These are phyloP conservation scores for Melospiza georgiana DNA, from an alignment of 2,113 vertebrate genomes.

Conservation along the genomic window DNA sequence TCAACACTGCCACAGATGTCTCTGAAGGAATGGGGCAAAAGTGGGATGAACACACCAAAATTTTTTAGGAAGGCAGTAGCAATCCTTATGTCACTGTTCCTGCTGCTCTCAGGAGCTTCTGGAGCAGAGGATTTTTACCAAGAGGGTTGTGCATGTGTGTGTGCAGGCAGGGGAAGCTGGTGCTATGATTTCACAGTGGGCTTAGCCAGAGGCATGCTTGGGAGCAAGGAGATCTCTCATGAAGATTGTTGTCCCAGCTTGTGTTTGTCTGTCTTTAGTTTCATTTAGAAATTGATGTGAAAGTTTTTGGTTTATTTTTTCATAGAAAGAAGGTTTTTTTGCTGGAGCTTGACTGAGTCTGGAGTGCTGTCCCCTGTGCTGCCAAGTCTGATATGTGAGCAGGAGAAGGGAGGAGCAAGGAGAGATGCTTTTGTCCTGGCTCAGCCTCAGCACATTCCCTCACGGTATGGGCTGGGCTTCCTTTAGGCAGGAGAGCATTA, in stretches of 20 bases:
- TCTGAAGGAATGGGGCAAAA: not conserved
- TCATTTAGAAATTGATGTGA: not conserved
- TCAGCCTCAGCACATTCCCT: slow-evolving; percentile 37
- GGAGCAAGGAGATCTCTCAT: not conserved
- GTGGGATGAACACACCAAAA: not conserved
- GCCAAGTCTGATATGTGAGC: slow-evolving; percentile 20
- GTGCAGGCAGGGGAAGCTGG: not conserved
- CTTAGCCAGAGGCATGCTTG: not conserved
- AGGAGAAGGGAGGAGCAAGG: slow-evolving; percentile 27
- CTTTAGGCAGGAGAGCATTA: not conserved
- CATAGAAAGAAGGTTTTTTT: not conserved
- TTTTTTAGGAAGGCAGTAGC: not conserved
- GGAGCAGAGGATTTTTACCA: not conserved
- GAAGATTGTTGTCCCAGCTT: not conserved
- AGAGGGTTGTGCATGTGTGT: not conserved
- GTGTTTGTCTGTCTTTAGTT: not conserved
- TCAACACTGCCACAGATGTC: slow-evolving; percentile 7
- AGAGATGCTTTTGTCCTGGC: slow-evolving; percentile 8
- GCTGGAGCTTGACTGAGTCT: not conserved
- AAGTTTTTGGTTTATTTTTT: not conserved
- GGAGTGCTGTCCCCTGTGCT: not conserved
- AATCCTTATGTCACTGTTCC: not conserved
- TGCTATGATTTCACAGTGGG: not conserved
- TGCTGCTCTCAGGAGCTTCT: not conserved
- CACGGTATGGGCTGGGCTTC: not conserved